Base-by-base conservation (phyloP, 2,113 vertebrate genomes). In the Malurus melanocephalus region DNA sequence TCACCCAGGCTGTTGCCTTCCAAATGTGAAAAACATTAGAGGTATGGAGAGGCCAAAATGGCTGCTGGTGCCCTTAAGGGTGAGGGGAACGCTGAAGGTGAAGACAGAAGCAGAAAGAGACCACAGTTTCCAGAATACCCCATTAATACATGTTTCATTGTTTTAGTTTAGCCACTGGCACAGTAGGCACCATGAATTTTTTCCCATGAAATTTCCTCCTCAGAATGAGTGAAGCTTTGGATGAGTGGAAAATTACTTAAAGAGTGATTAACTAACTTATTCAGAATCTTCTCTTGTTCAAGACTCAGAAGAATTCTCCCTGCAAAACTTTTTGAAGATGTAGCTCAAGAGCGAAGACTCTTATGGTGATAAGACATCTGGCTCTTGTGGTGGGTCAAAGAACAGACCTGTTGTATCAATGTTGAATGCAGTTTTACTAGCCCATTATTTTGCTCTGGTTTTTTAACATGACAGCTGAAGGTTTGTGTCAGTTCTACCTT, bases 381-480 rank as follows among this genome's bases (percentile, higher is more conserved):
- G 76, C 45, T 87, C 45, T 43, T 83, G 45, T 30, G 9, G 21
- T 62, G 13, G 17, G 67, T 59, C 61, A 83, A 93, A 74, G 53
- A 88, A 69, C 35, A 91, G 52, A 89, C 52, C 38, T 71, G 69
- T 80, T 86, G 33, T 84, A 61, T 85, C 74, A 79, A 32, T 61
- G 42, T n/a, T 83, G 51, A 89, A 80, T 55, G 66, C 8, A 28
- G 28, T 84, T 76, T 90, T 92, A 80, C 86, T 42, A 73, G 69
- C 11, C 68, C n/a, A 64, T 90, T 94, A 84, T 80, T 94, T 95
- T 87, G 57, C 14, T 89, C 57, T 65, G 59, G 0, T 77, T 79
- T 91, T 87, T 81, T 91, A 84, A 66, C 51, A 26, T 59, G 49
- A 91, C 93, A 62, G 27, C 35, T 84, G 53, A 89, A 93, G 16